Conservation (phyloP, 2,797 vertebrate species). For the Gambelia wislizenii region DNA sequence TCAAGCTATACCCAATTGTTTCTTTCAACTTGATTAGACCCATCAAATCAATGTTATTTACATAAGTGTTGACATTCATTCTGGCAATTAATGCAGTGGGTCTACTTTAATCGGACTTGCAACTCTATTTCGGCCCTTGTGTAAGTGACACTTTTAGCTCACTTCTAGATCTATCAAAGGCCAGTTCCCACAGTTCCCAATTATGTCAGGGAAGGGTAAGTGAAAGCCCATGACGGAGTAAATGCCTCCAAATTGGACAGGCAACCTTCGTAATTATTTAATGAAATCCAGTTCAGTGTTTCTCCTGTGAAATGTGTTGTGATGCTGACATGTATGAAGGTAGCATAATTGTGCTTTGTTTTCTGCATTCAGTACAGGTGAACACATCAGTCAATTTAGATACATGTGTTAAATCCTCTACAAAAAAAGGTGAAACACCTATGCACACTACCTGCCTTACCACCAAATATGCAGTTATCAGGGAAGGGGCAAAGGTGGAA, state of each 20-base stretch:
- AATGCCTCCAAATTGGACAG: neutral
- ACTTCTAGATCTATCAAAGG: neutral
- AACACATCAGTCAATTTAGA: neutral
- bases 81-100: too few relatives aligned
- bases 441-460: neutral
- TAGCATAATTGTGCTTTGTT: neutral
- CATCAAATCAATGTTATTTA: too few relatives aligned
- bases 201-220: constrained; percentile 6
- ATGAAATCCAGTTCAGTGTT: constrained; percentile 22
- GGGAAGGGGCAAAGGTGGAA: neutral
- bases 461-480: neutral
- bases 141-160: neutral
- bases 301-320: neutral
- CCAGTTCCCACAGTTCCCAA: neutral
- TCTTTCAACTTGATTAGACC: too few relatives aligned
- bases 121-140: neutral
- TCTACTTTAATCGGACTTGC: too few relatives aligned
- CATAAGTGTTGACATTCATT: too few relatives aligned
- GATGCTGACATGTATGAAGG: constrained; percentile 7
- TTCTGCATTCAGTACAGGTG: neutral
- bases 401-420: neutral
- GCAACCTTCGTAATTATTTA: neutral
- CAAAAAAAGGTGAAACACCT: neutral
- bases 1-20: too few relatives aligned
- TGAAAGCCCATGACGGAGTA: neutral